Evolutionary conservation across 2,888 invertebrate species (phyloP).

Genomic region (Tridacna gigas): DNA sequence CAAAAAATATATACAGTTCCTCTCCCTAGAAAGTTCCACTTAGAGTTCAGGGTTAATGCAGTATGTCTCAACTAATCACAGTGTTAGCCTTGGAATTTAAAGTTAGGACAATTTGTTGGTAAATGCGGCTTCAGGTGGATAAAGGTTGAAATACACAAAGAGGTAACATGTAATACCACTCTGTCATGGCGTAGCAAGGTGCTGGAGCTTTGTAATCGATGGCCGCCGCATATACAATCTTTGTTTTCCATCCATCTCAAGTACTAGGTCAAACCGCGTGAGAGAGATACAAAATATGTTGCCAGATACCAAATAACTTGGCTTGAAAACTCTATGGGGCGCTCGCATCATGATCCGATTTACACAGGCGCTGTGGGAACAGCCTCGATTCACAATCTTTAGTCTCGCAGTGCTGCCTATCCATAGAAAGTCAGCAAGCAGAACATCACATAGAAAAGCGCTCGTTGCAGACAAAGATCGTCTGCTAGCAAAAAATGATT

Average conservation of each 20-base stretch:
- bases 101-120: too few relatives aligned
- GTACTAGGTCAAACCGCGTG: constrained; percentile 8
- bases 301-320: constrained; percentile 18
- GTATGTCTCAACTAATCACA: too few relatives aligned
- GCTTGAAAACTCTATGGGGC: constrained; percentile 4
- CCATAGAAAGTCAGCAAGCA: too few relatives aligned
- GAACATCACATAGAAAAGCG: too few relatives aligned
- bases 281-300: constrained; percentile 14
- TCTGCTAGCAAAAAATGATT: too few relatives aligned
- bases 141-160: background rate
- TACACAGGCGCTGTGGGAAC: background rate
- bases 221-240: background rate
- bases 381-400: background rate
- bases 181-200: background rate
- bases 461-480: too few relatives aligned
- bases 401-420: too few relatives aligned
- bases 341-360: constrained; percentile 8
- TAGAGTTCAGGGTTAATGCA: too few relatives aligned
- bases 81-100: too few relatives aligned
- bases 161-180: background rate
- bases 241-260: constrained; percentile 4
- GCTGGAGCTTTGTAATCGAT: background rate
- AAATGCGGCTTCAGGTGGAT: background rate
- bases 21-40: too few relatives aligned
- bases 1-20: too few relatives aligned